A percentile compares a stretch with the other conserved stretches of the same genome.
Evolutionary conservation across 2,113 vertebrate genomes (phyloP).

Genomic region (Pseudopipra pipra): DNA sequence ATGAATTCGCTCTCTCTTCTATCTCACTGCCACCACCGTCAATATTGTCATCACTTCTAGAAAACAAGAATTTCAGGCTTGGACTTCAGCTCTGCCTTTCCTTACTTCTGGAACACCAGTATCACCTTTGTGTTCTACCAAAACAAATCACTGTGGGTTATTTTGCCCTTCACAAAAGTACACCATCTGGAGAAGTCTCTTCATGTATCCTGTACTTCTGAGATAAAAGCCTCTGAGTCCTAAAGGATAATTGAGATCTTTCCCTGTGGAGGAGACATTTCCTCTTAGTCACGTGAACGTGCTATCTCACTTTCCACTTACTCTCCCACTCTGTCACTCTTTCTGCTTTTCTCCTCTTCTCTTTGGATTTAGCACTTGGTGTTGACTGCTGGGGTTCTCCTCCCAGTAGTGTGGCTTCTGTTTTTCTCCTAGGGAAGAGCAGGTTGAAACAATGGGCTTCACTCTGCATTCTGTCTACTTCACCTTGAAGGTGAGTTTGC

Average conservation of each 20-base stretch:
- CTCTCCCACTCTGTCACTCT: not conserved
- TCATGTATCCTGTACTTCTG: not conserved
- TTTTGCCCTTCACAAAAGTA: not conserved
- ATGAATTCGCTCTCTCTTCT: constrained; percentile 31
- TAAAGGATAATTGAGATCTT: constrained; percentile 68
- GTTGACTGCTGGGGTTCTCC: not conserved
- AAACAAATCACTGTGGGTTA: not conserved
- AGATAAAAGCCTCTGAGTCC: constrained; percentile 67
- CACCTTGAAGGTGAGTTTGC: constrained; percentile 79
- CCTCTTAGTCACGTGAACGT: not conserved
- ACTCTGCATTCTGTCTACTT: constrained; percentile 79
- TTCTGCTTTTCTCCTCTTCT: not conserved
- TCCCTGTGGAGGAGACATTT: constrained; percentile 32
- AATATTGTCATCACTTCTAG: constrained; percentile 41
- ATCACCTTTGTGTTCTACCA: not conserved
- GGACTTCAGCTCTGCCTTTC: constrained; percentile 13
- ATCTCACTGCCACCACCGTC: not conserved
- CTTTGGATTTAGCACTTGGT: constrained; percentile 20
- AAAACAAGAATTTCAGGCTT: constrained; percentile 12
- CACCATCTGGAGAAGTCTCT: not conserved
- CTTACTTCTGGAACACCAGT: not conserved
- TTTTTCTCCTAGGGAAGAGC: constrained; percentile 15
- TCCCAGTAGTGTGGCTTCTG: not conserved
- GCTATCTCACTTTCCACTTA: not conserved
- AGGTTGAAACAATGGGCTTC: constrained; percentile 73